Evolutionary conservation across 2,888 invertebrate genomes (phyloP).

Genomic region (Cyrtodaria siliqua): DNA sequence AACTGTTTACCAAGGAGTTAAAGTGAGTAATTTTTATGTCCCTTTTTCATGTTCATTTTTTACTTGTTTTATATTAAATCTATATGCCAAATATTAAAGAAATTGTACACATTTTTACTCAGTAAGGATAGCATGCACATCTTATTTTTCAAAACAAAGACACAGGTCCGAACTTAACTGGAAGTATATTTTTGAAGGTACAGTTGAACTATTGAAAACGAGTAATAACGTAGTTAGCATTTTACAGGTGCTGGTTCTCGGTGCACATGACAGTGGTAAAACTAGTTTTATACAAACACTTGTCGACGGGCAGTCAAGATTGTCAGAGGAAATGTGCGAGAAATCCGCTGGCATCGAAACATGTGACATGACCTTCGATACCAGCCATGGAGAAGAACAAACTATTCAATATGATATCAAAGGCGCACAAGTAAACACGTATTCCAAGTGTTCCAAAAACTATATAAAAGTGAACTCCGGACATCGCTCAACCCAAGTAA

Average conservation of each 20-base stretch:
- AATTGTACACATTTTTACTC: too few relatives aligned
- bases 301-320: conserved; percentile 82
- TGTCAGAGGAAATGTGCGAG: conserved; percentile 78
- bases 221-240: too few relatives aligned
- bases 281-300: conserved; percentile 82
- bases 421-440: background rate
- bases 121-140: too few relatives aligned
- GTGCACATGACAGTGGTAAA: conserved; percentile 77
- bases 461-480: background rate
- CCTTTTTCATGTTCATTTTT: too few relatives aligned
- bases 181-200: too few relatives aligned
- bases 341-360: conserved; percentile 79
- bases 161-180: too few relatives aligned
- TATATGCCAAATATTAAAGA: too few relatives aligned
- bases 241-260: conserved; percentile 70
- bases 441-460: background rate
- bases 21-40: conserved; percentile 63
- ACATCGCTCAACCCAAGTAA: background rate
- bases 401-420: background rate
- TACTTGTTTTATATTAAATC: too few relatives aligned
- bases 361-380: conserved; percentile 77
- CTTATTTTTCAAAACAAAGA: too few relatives aligned
- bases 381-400: conserved; percentile 1
- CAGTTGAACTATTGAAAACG: too few relatives aligned
- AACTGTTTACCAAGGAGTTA: conserved; percentile 78